phyloP scores from a whole-genome alignment of 2,113 vertebrate species.

The Python bivittatus region DNA sequence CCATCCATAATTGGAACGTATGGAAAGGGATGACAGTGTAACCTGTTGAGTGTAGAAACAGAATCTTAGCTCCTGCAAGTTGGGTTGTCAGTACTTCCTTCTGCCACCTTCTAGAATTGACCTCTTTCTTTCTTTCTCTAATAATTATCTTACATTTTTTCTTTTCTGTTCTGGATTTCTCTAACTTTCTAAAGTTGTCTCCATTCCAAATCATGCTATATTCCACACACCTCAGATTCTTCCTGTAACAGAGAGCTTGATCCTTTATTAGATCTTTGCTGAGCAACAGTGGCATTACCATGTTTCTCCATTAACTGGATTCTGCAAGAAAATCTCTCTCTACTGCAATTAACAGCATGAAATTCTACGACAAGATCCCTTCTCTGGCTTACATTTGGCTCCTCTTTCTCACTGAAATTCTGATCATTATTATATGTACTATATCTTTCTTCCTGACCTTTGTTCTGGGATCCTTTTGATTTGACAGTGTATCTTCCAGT shows the following conservation, averaged over 20 bases:
- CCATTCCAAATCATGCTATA: not conserved
- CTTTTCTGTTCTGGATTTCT: not conserved
- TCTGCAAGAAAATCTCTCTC: not conserved
- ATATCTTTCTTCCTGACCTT: not conserved
- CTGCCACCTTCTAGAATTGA: not conserved
- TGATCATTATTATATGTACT: not conserved
- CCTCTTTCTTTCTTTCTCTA: not conserved
- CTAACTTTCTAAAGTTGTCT: not conserved
- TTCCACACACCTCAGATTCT: not conserved
- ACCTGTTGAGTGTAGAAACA: constrained; percentile 21
- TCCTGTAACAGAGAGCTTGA: not conserved
- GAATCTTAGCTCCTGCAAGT: not conserved
- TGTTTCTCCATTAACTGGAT: not conserved
- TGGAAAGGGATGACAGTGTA: not conserved
- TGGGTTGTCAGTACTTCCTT: not conserved
- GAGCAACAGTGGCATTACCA: not conserved
- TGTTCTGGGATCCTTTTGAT: not conserved
- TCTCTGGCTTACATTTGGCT: not conserved
- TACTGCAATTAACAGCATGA: not conserved
- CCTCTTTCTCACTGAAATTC: not conserved
- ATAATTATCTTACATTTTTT: not conserved
- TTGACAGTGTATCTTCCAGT: not conserved
- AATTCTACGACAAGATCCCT: not conserved
- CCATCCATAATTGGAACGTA: constrained; percentile 76
- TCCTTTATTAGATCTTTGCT: not conserved